phyloP scores from a whole-genome alignment of 2,113 vertebrate species.

The Pyrgilauda ruficollis region DNA sequence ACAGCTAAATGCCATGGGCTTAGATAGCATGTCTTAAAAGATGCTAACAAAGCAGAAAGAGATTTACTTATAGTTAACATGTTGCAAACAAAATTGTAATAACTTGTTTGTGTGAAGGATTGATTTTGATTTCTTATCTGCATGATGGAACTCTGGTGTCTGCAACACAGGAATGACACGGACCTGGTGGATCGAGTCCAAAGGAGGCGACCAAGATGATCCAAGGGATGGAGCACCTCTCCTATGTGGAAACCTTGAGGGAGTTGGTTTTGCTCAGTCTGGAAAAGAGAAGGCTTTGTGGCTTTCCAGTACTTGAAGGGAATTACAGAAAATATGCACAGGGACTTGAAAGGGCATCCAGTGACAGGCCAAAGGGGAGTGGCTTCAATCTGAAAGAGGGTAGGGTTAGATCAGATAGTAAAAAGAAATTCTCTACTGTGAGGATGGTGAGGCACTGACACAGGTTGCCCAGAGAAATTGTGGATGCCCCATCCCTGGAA shows the following conservation, averaged over 20 bases:
- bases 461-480: not conserved
- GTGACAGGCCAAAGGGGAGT: not conserved
- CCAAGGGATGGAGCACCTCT: not conserved
- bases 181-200: not conserved
- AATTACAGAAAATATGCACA: not conserved
- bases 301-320: not conserved
- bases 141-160: not conserved
- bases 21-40: not conserved
- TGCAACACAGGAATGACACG: not conserved
- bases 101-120: not conserved
- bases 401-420: not conserved
- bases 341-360: not conserved
- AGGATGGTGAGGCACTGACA: not conserved
- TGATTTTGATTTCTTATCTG: not conserved
- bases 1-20: not conserved
- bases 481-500: not conserved
- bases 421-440: not conserved
- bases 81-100: not conserved
- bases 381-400: not conserved
- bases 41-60: not conserved
- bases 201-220: not conserved
- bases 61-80: not conserved
- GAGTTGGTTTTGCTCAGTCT: not conserved
- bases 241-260: not conserved
- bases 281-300: not conserved